Evolutionary conservation across 2,888 invertebrate genomes (phyloP), one percentile per base, ranked within the genome.

Genomic region (Linnaemya tessellans): DNA sequence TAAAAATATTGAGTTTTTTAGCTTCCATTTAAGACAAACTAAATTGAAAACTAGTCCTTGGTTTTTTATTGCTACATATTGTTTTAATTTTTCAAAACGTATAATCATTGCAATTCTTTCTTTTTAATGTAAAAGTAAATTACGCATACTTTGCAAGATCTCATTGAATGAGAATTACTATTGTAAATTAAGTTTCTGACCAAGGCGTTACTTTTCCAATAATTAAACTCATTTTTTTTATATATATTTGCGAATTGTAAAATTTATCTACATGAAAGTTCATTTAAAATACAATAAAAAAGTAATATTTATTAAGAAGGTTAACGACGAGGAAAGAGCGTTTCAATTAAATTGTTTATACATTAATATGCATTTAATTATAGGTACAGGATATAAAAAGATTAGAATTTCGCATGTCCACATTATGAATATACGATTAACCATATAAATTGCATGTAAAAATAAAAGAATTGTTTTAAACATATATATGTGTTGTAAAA

Each of bases 151-250:
- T 60, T 54, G 51, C 25, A 10, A 80, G 71, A 71, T 80, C 80
- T 86, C 84, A 86, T 77, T 68, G 25, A 80, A 78, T 77, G 80
- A 70, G 80, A 58, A 64, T 41, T 41, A 65, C 56, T 70, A 80
- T 51, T 74, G 54, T 75, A 67, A 65, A 86, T 49, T 80, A 38
- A 64, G 13, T 30, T 35, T 51, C n/a, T 65, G 18, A n/a, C 77
- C 80, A 86, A 86, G 84, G 86, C 62, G 73, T 60, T 80, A 38
- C 62, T 68, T 80, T 77, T 11, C 25, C 41, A 79, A 64, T 13
- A n/a, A 62, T 64, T 77, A 4, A 56, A 73, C 22, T 41, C 13
- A 11, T 46, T 46, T 71, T 58, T 77, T 62, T n/a, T n/a, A n/a
- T 62, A 41, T 58, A 65, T 58, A 68, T 70, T 80, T 62, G 54